Evolutionary conservation across 2,797 vertebrate genomes (phyloP), one percentile per base, ranked within the genome.

Genomic region (Emys orbicularis): DNA sequence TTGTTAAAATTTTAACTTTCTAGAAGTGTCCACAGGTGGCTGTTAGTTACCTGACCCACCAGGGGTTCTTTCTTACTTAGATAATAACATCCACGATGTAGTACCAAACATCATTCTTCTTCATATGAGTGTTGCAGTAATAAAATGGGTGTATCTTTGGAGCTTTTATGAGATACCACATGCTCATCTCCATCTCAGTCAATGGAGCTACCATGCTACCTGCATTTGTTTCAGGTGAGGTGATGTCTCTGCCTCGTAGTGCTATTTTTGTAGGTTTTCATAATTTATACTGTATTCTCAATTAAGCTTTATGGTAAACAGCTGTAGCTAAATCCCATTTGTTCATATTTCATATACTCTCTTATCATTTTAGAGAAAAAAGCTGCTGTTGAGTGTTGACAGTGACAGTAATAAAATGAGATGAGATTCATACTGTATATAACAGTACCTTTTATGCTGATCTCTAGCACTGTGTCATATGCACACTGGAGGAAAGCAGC

Each of bases 271-370:
- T 72, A 23, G 74, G 8, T 50, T 23, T 91, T 49, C 10, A 72
- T 52, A 81, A 84, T 86, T 87, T 85, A 79, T 88, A 47, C 2
- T 1, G 81, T n/a, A 53, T 92, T 93, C 54, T 87, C 15, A 79
- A 81, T 86, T 80, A 89, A 89, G 77, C 79, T 13, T 82, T 93
- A 53, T 21, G 19, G 77, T 83, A 95, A 96, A 90, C 5, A 87
- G 15, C 7, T 91, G 37, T 82, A 95, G 47, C 84, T 88, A n/a
- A 93, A 68, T 18, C 3, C 0, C 0, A 23, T 95, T 93, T 92
- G 37, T 92, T 94, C 90, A 52, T 79, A 65, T 89, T 87, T 94
- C 82, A 81, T 90, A 89, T 89, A n/a, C n/a, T 83, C 11, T 96
- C 44, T 80, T 77, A 90, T 81, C 0, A 80, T 94, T 96, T 89